Percentiles rank a stretch among this genome's conserved stretches.
Conservation (phyloP, 1,140 invertebrate species). For the Stegodyphus dumicola region DNA sequence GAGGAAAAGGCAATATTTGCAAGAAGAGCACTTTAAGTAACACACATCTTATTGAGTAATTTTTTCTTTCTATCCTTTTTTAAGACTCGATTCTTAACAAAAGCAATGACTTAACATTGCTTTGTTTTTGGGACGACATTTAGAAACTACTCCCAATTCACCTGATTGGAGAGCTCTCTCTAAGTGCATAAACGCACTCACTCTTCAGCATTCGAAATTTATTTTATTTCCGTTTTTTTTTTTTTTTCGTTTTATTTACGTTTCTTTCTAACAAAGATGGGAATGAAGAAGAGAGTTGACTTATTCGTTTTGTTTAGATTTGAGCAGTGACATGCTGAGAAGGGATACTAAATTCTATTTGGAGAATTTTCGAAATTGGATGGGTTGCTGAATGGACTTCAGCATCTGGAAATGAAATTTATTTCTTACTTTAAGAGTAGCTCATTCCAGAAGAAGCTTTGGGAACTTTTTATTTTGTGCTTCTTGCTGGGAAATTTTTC, state of each 20-base stretch:
- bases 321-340: constrained; percentile 2
- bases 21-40: too few species aligned
- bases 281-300: not conserved
- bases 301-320: constrained; percentile 37
- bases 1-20: too few species aligned
- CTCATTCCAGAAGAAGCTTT: too few species aligned
- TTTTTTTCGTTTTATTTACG: too few species aligned
- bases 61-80: too few species aligned
- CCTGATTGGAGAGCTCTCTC: constrained; percentile 20
- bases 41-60: too few species aligned
- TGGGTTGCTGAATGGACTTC: constrained; percentile 8
- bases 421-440: not conserved
- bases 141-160: constrained; percentile 18
- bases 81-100: too few species aligned
- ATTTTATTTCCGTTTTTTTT: too few species aligned
- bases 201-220: not conserved
- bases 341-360: constrained; percentile 16
- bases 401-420: constrained; percentile 36
- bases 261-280: too few species aligned
- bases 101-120: not conserved
- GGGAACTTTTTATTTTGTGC: too few species aligned
- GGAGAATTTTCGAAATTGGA: constrained; percentile 9
- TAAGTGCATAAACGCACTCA: constrained; percentile 6
- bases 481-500: too few species aligned
- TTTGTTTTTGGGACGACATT: constrained; percentile 31